A percentile compares a stretch with the other conserved stretches of the same genome.
Evolutionary conservation across 2,797 vertebrate genomes (phyloP).

Genomic region (Tiaroga cobitis): DNA sequence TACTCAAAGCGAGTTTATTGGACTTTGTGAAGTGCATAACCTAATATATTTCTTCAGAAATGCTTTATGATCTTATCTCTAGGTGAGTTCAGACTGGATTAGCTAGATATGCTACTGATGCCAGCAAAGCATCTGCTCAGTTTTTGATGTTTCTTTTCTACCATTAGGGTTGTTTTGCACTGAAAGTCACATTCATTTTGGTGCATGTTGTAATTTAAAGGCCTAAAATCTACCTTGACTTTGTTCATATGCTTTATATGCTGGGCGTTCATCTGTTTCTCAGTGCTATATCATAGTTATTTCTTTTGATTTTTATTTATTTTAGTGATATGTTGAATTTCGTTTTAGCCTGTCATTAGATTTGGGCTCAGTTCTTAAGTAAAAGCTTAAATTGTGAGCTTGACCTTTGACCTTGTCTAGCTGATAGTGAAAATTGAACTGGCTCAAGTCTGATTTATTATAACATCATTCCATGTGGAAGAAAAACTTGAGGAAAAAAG

Average conservation of each 20-base stretch:
- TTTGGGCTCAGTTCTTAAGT: neutral
- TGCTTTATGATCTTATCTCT: neutral
- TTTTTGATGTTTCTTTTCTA: neutral
- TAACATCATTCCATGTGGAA: neutral
- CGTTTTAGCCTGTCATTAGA: slow-evolving; percentile 35
- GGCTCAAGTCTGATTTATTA: neutral
- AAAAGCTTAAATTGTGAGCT: neutral
- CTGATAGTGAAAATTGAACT: neutral
- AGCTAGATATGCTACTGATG: neutral
- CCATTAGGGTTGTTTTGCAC: neutral
- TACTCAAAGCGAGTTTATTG: neutral
- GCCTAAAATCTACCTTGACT: neutral
- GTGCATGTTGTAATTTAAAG: neutral
- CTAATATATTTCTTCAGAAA: slow-evolving; percentile 5
- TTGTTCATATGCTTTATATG: slow-evolving; percentile 1
- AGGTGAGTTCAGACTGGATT: slow-evolving; percentile 10
- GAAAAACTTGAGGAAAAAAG: neutral
- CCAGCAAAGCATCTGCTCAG: neutral
- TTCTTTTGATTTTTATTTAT: slow-evolving; percentile 57
- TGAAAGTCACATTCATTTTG: slow-evolving; percentile 6
- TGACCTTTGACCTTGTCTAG: neutral
- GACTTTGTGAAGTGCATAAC: slow-evolving; percentile 24
- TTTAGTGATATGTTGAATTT: slow-evolving; percentile 54
- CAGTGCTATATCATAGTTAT: neutral
- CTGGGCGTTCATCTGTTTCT: neutral